Evolutionary conservation across 2,888 invertebrate species (phyloP).

Genomic region (Rhorus exstirpatorius): DNA sequence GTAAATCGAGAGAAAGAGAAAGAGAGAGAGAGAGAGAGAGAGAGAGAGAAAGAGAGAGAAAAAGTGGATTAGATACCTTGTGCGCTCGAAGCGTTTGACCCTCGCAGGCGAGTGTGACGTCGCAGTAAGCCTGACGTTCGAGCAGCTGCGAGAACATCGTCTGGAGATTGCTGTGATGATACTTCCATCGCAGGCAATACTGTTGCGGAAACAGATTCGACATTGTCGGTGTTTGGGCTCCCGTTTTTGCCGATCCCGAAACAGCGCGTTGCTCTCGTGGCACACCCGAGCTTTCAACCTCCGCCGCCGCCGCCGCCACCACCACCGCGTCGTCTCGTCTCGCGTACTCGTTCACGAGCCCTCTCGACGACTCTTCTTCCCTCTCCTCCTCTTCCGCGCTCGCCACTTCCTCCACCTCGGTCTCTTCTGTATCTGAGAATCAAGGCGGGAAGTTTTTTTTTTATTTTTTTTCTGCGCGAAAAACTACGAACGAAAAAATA

Average conservation of each 20-base stretch:
- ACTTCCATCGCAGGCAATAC: slow-evolving; percentile 97
- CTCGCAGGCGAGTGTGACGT: slow-evolving; percentile 96
- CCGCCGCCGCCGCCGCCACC: slow-evolving; percentile 53
- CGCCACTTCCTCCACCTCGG: slow-evolving; percentile 29
- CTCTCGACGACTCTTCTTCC: slow-evolving; percentile 20
- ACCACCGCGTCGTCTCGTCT: slow-evolving; percentile 59
- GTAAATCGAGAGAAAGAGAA: too few species aligned
- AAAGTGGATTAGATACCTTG: slow-evolving; percentile 87
- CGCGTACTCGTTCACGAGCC: slow-evolving; percentile 63
- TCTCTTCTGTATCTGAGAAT: slow-evolving; percentile 46
- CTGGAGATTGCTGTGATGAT: slow-evolving; percentile 96
- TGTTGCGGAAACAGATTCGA: slow-evolving; percentile 93
- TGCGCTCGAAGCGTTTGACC: slow-evolving; percentile 92
- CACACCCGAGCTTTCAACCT: slow-evolving; percentile 78
- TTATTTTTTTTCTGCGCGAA: too few species aligned
- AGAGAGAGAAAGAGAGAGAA: too few species aligned
- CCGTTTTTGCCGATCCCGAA: slow-evolving; percentile 78
- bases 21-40: too few species aligned
- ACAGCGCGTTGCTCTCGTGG: slow-evolving; percentile 80
- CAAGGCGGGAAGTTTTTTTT: too few species aligned
- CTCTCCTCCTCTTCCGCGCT: slow-evolving; percentile 32
- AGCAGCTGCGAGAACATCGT: slow-evolving; percentile 95
- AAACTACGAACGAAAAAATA: too few species aligned
- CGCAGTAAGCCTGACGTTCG: slow-evolving; percentile 95
- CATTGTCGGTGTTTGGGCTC: slow-evolving; percentile 71